These are phyloP conservation scores for Diacarnus erythraeanus DNA, from an alignment of 37 sponge, comb jelly and placozoan species.

Conservation along the genomic window DNA sequence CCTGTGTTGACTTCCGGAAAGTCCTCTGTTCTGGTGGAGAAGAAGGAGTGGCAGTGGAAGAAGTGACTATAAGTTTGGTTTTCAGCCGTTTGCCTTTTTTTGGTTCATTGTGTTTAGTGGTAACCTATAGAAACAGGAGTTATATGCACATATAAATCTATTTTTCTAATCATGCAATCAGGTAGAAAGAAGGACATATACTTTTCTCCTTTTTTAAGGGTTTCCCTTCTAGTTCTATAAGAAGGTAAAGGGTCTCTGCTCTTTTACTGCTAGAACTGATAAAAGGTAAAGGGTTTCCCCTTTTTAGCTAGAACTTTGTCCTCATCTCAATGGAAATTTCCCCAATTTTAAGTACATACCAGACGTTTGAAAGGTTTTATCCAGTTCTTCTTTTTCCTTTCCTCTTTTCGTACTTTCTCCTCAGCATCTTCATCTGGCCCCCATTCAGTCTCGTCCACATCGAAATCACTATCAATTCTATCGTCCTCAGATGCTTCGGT, in stretches of 20 bases:
- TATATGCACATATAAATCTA: too few relatives aligned
- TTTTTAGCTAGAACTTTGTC: not conserved
- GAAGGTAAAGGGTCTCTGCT: too few relatives aligned
- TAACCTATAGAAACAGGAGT: too few relatives aligned
- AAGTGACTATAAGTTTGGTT: not conserved
- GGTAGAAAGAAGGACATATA: not conserved
- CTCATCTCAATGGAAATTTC: too few relatives aligned
- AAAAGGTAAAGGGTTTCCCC: not conserved
- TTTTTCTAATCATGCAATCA: not conserved
- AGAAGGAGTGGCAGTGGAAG: not conserved
- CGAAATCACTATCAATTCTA: slow-evolving; percentile 87
- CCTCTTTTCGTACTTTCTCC: slow-evolving; percentile 19
- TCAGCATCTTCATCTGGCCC: slow-evolving; percentile 20
- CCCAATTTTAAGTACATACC: not conserved
- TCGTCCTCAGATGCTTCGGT: slow-evolving; percentile 77
- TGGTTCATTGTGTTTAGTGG: too few relatives aligned
- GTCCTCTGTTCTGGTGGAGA: slow-evolving; percentile 29
- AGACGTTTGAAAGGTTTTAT: slow-evolving; percentile 17
- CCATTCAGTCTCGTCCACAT: slow-evolving; percentile 55
- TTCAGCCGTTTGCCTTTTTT: slow-evolving; percentile 1
- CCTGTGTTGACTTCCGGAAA: slow-evolving; percentile 64
- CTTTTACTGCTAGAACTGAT: too few relatives aligned
- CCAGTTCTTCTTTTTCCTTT: slow-evolving; percentile 48
- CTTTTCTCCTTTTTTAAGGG: not conserved
- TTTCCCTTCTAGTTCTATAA: too few relatives aligned